Evolutionary conservation across 1,140 invertebrate species (phyloP).

Genomic region (Lepidurus arcticus): DNA sequence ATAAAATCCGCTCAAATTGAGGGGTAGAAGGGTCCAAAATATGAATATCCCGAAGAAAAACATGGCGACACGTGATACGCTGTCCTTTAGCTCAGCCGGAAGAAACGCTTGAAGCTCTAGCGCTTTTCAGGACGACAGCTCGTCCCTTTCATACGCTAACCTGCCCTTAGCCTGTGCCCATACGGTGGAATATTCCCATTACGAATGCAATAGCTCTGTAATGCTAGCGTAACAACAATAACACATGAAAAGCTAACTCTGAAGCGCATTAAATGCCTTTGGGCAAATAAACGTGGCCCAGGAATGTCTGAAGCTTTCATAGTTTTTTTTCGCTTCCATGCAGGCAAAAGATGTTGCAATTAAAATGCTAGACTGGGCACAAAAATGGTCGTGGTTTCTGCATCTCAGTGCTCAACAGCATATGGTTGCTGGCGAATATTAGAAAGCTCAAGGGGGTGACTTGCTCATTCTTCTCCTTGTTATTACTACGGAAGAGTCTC

Average conservation of each 20-base stretch:
- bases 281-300: too few species aligned
- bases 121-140: background rate
- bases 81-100: background rate
- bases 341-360: background rate
- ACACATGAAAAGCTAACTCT: too few species aligned
- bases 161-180: background rate
- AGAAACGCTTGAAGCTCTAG: slow-evolving; percentile 13
- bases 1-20: slow-evolving; percentile 10
- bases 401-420: background rate
- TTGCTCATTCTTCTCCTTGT: too few species aligned
- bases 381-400: background rate
- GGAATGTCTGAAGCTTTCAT: too few species aligned
- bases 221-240: too few species aligned
- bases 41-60: slow-evolving; percentile 13
- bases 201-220: too few species aligned
- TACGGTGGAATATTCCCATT: background rate
- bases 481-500: background rate
- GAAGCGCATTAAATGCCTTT: too few species aligned
- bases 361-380: background rate
- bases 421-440: too few species aligned
- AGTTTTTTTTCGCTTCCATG: too few species aligned
- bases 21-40: background rate
- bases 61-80: slow-evolving; percentile 8
- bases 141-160: background rate
- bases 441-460: too few species aligned